Evolutionary conservation across 2,888 invertebrate genomes (phyloP).

Genomic region (Agrotis segetum): DNA sequence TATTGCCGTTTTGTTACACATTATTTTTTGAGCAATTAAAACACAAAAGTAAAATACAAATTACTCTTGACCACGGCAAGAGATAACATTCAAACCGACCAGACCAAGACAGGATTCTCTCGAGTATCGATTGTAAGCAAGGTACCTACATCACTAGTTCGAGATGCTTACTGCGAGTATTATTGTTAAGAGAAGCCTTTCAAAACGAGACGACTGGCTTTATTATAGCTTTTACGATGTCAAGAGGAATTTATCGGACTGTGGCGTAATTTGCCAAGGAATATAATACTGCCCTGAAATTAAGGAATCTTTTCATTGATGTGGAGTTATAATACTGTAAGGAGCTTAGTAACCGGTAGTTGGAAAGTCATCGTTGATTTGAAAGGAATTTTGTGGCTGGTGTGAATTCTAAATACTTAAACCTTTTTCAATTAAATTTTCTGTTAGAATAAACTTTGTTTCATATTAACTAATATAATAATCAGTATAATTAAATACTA

Average conservation of each 20-base stretch:
- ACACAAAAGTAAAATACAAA: neutral
- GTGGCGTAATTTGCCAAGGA: slow-evolving; percentile 56
- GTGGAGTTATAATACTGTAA: slow-evolving; percentile 13
- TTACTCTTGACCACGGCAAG: neutral
- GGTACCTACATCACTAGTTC: slow-evolving; percentile 58
- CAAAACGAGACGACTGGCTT: slow-evolving; percentile 61
- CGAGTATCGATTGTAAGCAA: slow-evolving; percentile 16
- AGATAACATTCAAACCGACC: neutral
- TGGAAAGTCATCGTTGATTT: neutral
- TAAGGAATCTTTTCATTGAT: slow-evolving; percentile 43
- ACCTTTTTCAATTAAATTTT: neutral
- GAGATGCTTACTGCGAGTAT: slow-evolving; percentile 60
- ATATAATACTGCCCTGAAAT: slow-evolving; percentile 58
- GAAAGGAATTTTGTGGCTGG: neutral
- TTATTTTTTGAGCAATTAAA: no score
- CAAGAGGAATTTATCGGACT: slow-evolving; percentile 65
- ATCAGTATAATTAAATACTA: no score
- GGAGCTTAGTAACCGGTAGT: slow-evolving; percentile 1
- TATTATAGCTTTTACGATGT: slow-evolving; percentile 67
- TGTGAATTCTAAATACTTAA: neutral
- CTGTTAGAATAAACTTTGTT: neutral
- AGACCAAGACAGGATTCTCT: neutral
- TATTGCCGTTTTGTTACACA: no score
- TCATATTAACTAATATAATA: neutral
- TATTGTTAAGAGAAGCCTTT: slow-evolving; percentile 62